phyloP scores from a whole-genome alignment of 2,797 vertebrate species.

The Poeciliopsis presidionis region DNA sequence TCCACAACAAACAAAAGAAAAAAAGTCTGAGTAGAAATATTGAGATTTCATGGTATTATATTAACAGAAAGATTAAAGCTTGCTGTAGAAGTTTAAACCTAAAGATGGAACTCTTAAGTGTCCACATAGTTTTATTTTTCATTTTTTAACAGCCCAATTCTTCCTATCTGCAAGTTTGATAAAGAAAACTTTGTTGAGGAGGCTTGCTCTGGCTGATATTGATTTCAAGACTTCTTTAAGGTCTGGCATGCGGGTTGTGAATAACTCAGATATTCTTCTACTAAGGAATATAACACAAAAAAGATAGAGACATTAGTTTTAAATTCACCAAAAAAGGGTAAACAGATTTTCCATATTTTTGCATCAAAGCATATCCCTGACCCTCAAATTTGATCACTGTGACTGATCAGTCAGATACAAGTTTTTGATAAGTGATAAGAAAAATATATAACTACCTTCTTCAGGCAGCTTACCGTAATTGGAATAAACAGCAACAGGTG shows the following conservation, averaged over 20 bases:
- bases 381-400: not conserved
- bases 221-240: not conserved
- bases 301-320: not conserved
- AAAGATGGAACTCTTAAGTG: not conserved
- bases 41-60: not conserved
- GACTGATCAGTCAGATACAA: not conserved
- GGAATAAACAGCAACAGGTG: not conserved
- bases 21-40: not conserved
- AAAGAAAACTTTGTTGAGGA: not conserved
- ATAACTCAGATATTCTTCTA: not conserved
- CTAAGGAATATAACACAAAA: not conserved
- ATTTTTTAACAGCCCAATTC: not conserved
- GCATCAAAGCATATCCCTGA: not conserved
- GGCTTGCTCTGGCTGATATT: not conserved
- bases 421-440: not conserved
- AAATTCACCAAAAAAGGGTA: not conserved
- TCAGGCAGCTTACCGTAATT: not conserved
- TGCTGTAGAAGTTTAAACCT: not conserved
- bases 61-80: not conserved
- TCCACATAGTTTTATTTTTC: not conserved
- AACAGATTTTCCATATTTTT: not conserved
- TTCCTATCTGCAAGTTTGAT: not conserved
- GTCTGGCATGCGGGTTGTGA: not conserved
- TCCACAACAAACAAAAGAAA: constrained; percentile 3
- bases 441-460: not conserved